A percentile compares a stretch with the other conserved stretches of the same genome.
These are phyloP conservation scores for Hetaerina titia DNA, from an alignment of 2,888 invertebrate species.

Conservation along the genomic window DNA sequence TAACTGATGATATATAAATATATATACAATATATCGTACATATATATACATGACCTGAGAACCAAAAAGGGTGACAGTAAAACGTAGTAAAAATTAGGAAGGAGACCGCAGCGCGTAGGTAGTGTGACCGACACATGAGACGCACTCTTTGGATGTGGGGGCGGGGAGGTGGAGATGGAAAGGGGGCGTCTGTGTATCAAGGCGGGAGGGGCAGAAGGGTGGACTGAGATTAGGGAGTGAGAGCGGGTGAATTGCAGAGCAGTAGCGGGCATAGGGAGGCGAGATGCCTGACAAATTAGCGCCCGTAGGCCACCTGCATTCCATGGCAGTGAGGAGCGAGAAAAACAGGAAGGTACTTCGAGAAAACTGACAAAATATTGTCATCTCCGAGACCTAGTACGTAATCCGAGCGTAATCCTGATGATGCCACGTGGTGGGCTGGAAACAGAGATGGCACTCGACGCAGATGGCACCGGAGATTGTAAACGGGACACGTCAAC, in stretches of 20 bases:
- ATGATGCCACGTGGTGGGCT: not conserved
- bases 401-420: not conserved
- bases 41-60: too few relatives aligned
- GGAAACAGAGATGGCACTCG: not conserved
- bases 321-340: not conserved
- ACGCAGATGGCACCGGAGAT: too few relatives aligned
- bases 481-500: too few relatives aligned
- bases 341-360: not conserved
- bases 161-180: not conserved
- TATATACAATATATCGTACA: too few relatives aligned
- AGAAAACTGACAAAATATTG: not conserved
- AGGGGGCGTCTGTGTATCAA: too few relatives aligned
- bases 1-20: too few relatives aligned
- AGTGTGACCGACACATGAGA: not conserved
- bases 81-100: not conserved
- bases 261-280: not conserved
- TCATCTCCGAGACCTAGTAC: not conserved
- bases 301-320: not conserved
- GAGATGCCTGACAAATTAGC: not conserved
- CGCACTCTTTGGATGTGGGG: not conserved
- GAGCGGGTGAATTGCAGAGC: not conserved
- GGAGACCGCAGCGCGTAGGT: not conserved
- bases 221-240: not conserved
- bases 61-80: not conserved
- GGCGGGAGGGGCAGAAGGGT: not conserved